These are phyloP conservation scores for Dendrolimus punctatus DNA, from an alignment of 1,140 invertebrate genomes.

Conservation along the genomic window DNA sequence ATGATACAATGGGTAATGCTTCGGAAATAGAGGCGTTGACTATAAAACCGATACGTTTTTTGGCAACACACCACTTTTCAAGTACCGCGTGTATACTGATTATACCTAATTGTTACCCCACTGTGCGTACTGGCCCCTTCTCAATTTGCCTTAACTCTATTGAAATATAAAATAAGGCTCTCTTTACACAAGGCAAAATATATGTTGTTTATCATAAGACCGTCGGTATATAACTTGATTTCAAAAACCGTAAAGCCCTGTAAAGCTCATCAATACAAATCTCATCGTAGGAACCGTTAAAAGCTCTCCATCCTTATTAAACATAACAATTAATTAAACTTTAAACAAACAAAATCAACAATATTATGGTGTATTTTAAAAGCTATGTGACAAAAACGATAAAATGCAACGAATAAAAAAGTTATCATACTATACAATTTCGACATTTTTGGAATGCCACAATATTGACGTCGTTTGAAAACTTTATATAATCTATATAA, in stretches of 20 bases:
- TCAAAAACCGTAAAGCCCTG: slow-evolving; percentile 18
- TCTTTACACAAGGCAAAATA: slow-evolving; percentile 45
- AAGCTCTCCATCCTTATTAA: slow-evolving; percentile 29
- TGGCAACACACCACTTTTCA: too few species aligned
- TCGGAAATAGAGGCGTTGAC: too few species aligned
- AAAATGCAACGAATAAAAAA: slow-evolving; percentile 33
- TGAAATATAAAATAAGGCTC: slow-evolving; percentile 50
- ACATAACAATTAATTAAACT: slow-evolving; percentile 48
- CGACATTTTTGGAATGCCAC: slow-evolving; percentile 36
- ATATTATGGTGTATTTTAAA: slow-evolving; percentile 23
- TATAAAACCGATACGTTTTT: too few species aligned
- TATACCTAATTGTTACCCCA: slow-evolving; percentile 6
- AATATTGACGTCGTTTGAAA: slow-evolving; percentile 26
- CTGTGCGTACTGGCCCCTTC: slow-evolving; percentile 49
- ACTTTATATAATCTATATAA: slow-evolving; percentile 23
- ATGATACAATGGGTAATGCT: too few species aligned
- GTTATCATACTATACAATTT: slow-evolving; percentile 23
- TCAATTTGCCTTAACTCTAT: slow-evolving; percentile 52
- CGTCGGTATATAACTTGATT: slow-evolving; percentile 15
- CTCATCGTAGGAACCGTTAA: slow-evolving; percentile 35
- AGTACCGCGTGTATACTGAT: too few species aligned
- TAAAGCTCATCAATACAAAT: slow-evolving; percentile 33
- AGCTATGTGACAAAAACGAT: slow-evolving; percentile 22
- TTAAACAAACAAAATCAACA: slow-evolving; percentile 36
- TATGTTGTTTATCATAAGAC: slow-evolving; percentile 31